phyloP scores from a whole-genome alignment of 1,140 invertebrate species.

The Propsilocerus akamusi region DNA sequence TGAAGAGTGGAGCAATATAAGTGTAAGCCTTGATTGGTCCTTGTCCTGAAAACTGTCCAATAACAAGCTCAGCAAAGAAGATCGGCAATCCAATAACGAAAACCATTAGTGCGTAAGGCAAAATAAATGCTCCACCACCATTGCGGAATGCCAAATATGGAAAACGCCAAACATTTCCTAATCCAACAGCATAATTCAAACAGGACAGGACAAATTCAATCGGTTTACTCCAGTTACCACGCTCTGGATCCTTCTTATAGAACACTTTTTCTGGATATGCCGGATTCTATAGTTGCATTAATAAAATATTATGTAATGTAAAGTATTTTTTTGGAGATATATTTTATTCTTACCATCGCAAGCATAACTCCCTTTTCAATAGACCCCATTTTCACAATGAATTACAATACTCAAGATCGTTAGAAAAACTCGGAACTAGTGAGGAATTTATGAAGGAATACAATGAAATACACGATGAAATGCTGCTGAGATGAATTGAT shows the following conservation, averaged over 20 bases:
- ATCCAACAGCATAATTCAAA: constrained; percentile 60
- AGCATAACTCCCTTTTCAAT: too few relatives aligned
- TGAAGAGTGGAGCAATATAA: constrained; percentile 38
- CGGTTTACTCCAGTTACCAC: constrained; percentile 52
- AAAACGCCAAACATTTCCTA: constrained; percentile 80
- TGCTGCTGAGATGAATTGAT: too few relatives aligned
- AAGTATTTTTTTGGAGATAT: too few relatives aligned
- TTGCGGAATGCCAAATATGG: constrained; percentile 68
- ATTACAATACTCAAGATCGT: too few relatives aligned
- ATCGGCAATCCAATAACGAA: constrained; percentile 62
- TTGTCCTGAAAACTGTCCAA: constrained; percentile 41
- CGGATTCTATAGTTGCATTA: too few relatives aligned
- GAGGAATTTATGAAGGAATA: background rate
- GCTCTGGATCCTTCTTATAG: constrained; percentile 15
- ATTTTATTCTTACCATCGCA: too few relatives aligned
- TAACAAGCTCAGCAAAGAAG: constrained; percentile 43
- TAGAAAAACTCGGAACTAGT: background rate
- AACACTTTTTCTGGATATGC: too few relatives aligned
- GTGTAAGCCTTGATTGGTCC: constrained; percentile 37
- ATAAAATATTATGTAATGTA: too few relatives aligned
- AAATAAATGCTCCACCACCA: constrained; percentile 60
- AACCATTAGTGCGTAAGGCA: constrained; percentile 62
- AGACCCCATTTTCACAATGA: too few relatives aligned
- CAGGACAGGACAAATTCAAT: constrained; percentile 61
- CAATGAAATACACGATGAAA: background rate